phyloP scores from a whole-genome alignment of 2,113 vertebrate genomes.

The Xiphophorus hellerii region DNA sequence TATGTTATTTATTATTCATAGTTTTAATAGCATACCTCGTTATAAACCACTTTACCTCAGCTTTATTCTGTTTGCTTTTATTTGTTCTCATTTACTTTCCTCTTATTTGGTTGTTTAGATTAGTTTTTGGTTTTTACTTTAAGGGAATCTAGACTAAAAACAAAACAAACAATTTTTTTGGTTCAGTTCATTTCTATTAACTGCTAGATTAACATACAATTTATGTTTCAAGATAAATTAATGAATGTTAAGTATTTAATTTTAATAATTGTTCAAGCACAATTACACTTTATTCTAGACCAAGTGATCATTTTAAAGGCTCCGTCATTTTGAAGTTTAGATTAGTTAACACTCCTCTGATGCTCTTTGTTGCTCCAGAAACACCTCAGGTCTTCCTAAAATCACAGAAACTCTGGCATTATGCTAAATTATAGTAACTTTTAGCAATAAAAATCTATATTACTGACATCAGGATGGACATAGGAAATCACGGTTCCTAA shows the following conservation, averaged over 20 bases:
- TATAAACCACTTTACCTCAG: background rate
- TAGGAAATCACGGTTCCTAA: fast-evolving
- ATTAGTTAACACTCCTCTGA: constrained; percentile 2
- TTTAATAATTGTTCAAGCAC: no score
- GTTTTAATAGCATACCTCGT: background rate
- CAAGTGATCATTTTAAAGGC: no score
- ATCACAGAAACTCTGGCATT: background rate
- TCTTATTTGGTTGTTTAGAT: background rate
- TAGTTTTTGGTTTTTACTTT: background rate
- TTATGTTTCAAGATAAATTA: no score
- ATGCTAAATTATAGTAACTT: background rate
- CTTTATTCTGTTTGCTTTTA: background rate
- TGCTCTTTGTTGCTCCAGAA: constrained; percentile 28
- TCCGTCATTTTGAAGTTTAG: background rate
- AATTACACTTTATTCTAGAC: no score
- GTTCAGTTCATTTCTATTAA: no score
- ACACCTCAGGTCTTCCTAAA: background rate
- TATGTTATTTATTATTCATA: background rate
- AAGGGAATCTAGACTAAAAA: background rate
- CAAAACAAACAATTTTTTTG: background rate
- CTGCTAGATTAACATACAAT: no score
- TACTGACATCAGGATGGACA: background rate
- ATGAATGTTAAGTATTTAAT: no score
- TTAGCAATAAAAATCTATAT: no score
- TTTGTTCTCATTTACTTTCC: background rate